Percentiles rank a stretch among this genome's conserved stretches.
Conservation (phyloP, 2,888 invertebrate genomes). For the Molanna angustata region DNA sequence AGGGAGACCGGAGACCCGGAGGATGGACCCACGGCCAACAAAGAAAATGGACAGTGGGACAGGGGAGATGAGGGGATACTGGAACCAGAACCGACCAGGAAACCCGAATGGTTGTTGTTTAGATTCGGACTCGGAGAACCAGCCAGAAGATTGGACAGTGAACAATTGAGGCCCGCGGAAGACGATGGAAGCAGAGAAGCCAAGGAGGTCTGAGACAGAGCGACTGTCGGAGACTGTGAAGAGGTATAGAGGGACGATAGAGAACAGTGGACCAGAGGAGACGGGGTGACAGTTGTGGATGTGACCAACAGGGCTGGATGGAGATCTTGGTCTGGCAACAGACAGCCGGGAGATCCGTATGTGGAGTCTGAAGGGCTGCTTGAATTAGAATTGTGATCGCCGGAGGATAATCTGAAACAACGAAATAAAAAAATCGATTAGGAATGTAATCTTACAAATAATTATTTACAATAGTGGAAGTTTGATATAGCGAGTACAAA, state of each 20-base stretch:
- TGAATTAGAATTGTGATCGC: slow-evolving; percentile 54
- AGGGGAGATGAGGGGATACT: slow-evolving; percentile 8
- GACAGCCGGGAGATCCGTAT: slow-evolving; percentile 56
- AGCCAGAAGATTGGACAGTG: slow-evolving; percentile 16
- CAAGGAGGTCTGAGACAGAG: slow-evolving; percentile 4
- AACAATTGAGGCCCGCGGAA: too few species aligned
- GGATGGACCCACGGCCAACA: background rate
- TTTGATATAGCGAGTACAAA: too few species aligned
- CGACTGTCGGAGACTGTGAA: background rate
- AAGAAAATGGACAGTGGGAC: slow-evolving; percentile 1
- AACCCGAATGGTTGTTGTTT: background rate
- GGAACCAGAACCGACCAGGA: background rate
- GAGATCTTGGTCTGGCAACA: slow-evolving; percentile 37
- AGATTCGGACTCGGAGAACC: slow-evolving; percentile 7
- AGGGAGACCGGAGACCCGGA: slow-evolving; percentile 9
- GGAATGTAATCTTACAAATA: background rate
- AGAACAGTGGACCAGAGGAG: slow-evolving; percentile 17
- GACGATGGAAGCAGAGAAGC: background rate
- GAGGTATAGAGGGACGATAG: slow-evolving; percentile 16
- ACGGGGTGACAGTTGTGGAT: slow-evolving; percentile 14
- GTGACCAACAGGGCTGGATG: background rate
- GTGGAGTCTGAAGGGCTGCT: slow-evolving; percentile 63
- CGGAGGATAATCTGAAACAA: slow-evolving; percentile 46
- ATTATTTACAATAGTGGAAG: too few species aligned
- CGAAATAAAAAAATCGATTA: slow-evolving; percentile 8